Conservation (phyloP, 2,113 vertebrate genomes). For the Apteryx mantelli region DNA sequence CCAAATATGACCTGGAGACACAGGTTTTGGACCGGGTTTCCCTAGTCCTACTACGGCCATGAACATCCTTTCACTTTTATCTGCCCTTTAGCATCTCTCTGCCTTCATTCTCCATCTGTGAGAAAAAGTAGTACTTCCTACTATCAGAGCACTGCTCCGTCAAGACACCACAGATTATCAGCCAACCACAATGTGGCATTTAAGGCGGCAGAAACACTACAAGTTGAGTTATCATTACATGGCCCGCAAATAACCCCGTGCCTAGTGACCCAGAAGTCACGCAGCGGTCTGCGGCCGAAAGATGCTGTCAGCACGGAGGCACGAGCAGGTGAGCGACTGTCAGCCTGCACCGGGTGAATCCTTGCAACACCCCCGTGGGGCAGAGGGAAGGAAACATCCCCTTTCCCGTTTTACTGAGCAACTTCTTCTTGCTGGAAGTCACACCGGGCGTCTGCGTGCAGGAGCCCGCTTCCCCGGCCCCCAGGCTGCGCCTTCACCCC, state of each 20-base stretch:
- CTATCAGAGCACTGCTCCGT: not conserved
- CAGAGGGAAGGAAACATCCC: not conserved
- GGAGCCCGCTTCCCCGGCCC: not conserved
- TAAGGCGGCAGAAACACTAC: rapidly evolving
- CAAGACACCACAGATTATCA: not conserved
- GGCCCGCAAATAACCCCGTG: not conserved
- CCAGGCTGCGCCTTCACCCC: not conserved
- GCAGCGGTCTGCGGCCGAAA: not conserved
- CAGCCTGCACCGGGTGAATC: not conserved
- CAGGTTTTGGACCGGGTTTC: not conserved
- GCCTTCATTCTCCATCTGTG: not conserved
- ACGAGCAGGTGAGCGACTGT: not conserved
- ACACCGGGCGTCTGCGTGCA: not conserved
- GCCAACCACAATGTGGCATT: rapidly evolving
- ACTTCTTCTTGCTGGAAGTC: rapidly evolving
- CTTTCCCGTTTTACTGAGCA: not conserved
- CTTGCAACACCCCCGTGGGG: not conserved
- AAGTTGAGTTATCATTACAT: rapidly evolving
- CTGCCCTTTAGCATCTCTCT: not conserved
- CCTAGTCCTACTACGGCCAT: rapidly evolving
- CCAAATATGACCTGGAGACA: rapidly evolving
- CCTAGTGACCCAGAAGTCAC: not conserved
- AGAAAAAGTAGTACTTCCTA: rapidly evolving
- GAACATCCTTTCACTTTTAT: not conserved
- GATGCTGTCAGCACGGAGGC: too few species aligned